These are phyloP conservation scores for Phrynocephalus versicolor DNA, from an alignment of 2,113 vertebrate species.

Conservation along the genomic window DNA sequence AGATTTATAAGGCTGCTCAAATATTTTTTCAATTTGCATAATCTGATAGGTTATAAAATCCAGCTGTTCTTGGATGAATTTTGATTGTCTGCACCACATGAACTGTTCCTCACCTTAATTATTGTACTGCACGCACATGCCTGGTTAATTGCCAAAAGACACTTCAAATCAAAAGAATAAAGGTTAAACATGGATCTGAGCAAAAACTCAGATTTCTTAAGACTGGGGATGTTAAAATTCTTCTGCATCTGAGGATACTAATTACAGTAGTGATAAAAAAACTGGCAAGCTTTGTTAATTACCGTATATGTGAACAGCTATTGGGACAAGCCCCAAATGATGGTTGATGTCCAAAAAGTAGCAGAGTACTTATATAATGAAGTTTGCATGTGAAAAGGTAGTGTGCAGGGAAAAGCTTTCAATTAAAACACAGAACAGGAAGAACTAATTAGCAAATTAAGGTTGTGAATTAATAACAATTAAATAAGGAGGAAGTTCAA, in stretches of 20 bases:
- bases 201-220: neutral
- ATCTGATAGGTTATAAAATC: neutral
- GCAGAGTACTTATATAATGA: constrained; percentile 3
- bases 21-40: neutral
- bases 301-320: neutral
- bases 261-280: neutral
- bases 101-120: neutral
- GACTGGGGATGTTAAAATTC: neutral
- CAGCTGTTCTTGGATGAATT: neutral
- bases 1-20: neutral
- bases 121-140: neutral
- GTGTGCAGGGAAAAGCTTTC: constrained; percentile 2
- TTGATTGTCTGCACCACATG: neutral
- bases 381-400: constrained; percentile 22
- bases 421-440: neutral
- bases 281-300: neutral
- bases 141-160: neutral
- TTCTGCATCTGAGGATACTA: neutral
- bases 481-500: constrained; percentile 18
- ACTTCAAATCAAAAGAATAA: neutral
- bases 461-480: neutral
- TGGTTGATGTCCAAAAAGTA: neutral
- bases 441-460: constrained; percentile 17
- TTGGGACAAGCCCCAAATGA: neutral
- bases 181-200: neutral